These are phyloP conservation scores for Mesembrinibis cayennensis DNA, from an alignment of 2,113 vertebrate species.

Conservation along the genomic window DNA sequence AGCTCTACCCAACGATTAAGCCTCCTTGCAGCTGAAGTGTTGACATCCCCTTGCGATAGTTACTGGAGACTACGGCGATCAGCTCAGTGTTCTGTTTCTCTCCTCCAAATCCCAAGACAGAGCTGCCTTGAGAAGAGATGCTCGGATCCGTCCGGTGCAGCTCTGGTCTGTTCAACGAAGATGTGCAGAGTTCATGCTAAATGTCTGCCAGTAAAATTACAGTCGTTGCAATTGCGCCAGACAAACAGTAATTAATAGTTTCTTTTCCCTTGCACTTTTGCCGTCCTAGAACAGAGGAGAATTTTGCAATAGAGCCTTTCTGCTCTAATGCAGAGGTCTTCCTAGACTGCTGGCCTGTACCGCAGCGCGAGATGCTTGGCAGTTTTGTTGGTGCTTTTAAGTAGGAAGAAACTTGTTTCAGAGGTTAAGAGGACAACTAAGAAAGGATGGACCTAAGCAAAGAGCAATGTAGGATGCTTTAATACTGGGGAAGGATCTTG, in stretches of 20 bases:
- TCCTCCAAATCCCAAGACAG: neutral
- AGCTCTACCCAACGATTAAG: neutral
- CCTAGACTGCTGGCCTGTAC: neutral
- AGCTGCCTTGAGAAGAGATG: neutral
- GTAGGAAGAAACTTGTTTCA: neutral
- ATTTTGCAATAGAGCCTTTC: neutral
- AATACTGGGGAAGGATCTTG: neutral
- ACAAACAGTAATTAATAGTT: neutral
- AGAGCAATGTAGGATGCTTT: neutral
- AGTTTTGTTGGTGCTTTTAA: neutral
- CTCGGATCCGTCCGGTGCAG: neutral
- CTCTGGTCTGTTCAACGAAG: neutral
- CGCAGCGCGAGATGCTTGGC: neutral
- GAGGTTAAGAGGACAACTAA: neutral
- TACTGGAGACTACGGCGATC: neutral
- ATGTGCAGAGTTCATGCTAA: neutral
- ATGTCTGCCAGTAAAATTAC: neutral
- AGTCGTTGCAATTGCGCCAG: neutral
- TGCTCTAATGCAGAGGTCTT: neutral
- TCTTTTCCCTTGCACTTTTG: neutral
- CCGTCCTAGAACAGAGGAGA: neutral
- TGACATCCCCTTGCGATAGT: no score
- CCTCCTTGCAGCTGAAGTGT: neutral
- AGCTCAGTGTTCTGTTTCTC: neutral
- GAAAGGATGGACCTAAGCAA: neutral